phyloP scores from a whole-genome alignment of 2,797 vertebrate species.

The Oreonectes daqikongensis region DNA sequence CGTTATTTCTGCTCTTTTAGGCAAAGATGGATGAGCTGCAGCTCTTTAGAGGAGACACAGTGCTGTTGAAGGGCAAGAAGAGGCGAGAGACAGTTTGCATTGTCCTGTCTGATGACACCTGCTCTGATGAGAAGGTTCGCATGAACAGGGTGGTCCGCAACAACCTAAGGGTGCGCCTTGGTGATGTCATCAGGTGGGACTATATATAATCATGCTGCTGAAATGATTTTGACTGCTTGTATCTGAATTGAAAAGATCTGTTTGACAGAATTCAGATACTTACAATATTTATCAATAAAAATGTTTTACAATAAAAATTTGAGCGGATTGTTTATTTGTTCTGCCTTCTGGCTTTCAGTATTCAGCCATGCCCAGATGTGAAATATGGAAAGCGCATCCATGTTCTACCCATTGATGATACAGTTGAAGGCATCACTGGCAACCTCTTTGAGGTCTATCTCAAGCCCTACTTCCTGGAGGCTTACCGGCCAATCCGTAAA shows the following conservation, averaged over 20 bases:
- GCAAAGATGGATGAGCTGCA: constrained; percentile 99
- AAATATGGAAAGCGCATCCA: constrained; percentile 98
- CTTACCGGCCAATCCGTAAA: constrained; percentile 98
- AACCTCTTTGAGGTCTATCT: constrained; percentile 99
- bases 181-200: constrained; percentile 93
- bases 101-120: constrained; percentile 95
- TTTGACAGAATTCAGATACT: too few species aligned
- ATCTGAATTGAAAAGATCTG: neutral
- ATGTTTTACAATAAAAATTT: neutral
- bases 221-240: neutral
- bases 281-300: too few species aligned
- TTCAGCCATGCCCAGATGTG: constrained; percentile 98
- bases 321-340: neutral
- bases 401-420: constrained; percentile 96
- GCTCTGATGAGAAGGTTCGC: constrained; percentile 98
- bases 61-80: constrained; percentile 98
- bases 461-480: constrained; percentile 98
- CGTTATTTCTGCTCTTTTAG: constrained; percentile 65
- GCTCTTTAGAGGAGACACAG: constrained; percentile 98
- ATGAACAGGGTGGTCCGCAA: constrained; percentile 99
- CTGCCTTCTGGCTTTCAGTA: constrained; percentile 74
- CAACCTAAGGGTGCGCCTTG: constrained; percentile 94
- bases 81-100: constrained; percentile 97
- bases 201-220: neutral
- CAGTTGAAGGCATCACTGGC: constrained; percentile 97